Evolutionary conservation across 92 coral and sea anemone genomes (phyloP).

Genomic region (Parazoanthus swiftii): DNA sequence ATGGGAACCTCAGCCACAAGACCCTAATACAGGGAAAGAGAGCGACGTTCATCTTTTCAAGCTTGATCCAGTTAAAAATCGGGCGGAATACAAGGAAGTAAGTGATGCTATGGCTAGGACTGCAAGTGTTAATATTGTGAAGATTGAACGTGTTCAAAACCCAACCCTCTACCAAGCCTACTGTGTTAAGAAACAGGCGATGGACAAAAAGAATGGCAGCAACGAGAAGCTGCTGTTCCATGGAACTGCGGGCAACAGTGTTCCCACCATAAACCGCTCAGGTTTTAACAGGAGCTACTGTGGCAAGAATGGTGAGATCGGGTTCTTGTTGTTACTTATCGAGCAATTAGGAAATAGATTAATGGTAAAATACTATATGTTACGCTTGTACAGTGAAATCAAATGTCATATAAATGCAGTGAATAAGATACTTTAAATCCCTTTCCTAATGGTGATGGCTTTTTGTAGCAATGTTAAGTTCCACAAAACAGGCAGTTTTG

Average conservation of each 20-base stretch:
- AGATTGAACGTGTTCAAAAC: slow-evolving; percentile 69
- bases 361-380: too few relatives aligned
- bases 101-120: slow-evolving; percentile 32
- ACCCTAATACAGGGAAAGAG: slow-evolving; percentile 56
- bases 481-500: too few relatives aligned
- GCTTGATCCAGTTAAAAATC: slow-evolving; percentile 50
- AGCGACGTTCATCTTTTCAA: slow-evolving; percentile 48
- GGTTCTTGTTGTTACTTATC: too few relatives aligned
- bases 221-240: slow-evolving; percentile 69
- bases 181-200: slow-evolving; percentile 53
- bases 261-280: slow-evolving; percentile 49
- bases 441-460: too few relatives aligned
- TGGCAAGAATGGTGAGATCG: slow-evolving; percentile 64
- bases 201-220: slow-evolving; percentile 67
- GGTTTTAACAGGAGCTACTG: slow-evolving; percentile 78
- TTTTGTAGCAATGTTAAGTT: too few relatives aligned
- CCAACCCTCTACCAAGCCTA: slow-evolving; percentile 57
- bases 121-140: slow-evolving; percentile 32
- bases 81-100: slow-evolving; percentile 50
- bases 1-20: slow-evolving; percentile 73
- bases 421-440: too few relatives aligned
- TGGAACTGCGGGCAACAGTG: slow-evolving; percentile 53
- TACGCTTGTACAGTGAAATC: too few relatives aligned
- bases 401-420: too few relatives aligned
- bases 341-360: too few relatives aligned